Base-by-base conservation (phyloP, 2,888 invertebrate species). In the Pterostichus niger region DNA sequence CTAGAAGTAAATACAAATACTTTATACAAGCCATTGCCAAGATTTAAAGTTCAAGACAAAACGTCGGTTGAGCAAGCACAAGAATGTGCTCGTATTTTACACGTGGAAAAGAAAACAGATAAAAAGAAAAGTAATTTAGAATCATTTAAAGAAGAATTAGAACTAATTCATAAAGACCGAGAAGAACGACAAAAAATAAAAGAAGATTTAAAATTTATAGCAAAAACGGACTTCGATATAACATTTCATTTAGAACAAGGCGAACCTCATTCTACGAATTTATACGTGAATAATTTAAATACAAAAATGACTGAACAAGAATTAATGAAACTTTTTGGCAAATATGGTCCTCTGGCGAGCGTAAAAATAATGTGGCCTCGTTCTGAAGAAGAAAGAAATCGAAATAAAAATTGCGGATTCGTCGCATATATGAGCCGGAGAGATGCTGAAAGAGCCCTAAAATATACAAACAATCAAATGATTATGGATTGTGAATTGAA, bases 331-430 rank as follows among this genome's bases (percentile, higher is more conserved):
- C 93, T 98, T 84, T 99, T 99, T 91, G 99, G 99, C 0, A 95
- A 96, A 71, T 98, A 95, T 90, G 99, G 99, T 0, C 99, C 99
- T 0, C 91, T 99, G 84, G 99, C 99, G 3, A 99, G 98, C 89
- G 97, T 99, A 84, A 99, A 99, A 93, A 98, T 99, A 85, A 98
- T 99, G 98, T 99, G 99, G 98, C 99, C 99, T 6, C 93, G 99
- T n/a, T 96, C 96, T 1, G 98, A 98, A 85, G 98, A 99, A 89
- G 98, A 99, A 89, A 95, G 96, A 89, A 95, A 95, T 13, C 92
- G 97, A 89, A 94, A 96, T 33, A 97, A 96, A 9, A 98, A 99
- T 91, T 99, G 99, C 89, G 99, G 99, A 11, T 99, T 99, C 91
- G 99, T 99, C 4, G 99, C 99, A 0, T 99, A 96, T 89, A 99